Percentiles rank a stretch among this genome's conserved stretches.
These are phyloP conservation scores for Morpho deidamia DNA, from an alignment of 2,888 invertebrate genomes.

Conservation along the genomic window DNA sequence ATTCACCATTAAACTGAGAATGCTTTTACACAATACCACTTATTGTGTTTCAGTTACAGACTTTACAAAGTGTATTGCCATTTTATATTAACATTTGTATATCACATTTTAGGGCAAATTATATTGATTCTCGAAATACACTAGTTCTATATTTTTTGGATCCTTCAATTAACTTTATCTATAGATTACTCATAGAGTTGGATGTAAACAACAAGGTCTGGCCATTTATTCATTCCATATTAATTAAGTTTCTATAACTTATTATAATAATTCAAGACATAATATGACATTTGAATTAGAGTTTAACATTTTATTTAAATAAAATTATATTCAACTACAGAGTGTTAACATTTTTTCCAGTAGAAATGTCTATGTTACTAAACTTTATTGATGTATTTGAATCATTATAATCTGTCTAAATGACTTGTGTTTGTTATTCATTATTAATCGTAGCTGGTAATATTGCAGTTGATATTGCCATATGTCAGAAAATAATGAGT, in stretches of 20 bases:
- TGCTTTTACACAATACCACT: slow-evolving; percentile 27
- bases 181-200: not conserved
- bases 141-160: slow-evolving; percentile 40
- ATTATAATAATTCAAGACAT: too few species aligned
- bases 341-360: not conserved
- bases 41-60: slow-evolving; percentile 59
- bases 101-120: slow-evolving; percentile 44
- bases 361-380: not conserved
- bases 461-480: too few species aligned
- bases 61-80: slow-evolving; percentile 52
- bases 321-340: too few species aligned
- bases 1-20: slow-evolving; percentile 57
- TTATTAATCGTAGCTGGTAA: too few species aligned
- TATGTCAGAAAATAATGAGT: too few species aligned
- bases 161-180: not conserved
- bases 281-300: too few species aligned
- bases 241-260: not conserved
- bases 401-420: not conserved
- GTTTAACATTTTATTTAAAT: too few species aligned
- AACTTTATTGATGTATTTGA: not conserved
- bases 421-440: slow-evolving; percentile 1
- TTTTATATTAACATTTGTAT: slow-evolving; percentile 54
- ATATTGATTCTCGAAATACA: slow-evolving; percentile 39
- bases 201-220: not conserved
- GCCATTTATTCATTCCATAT: slow-evolving; percentile 13